phyloP scores from a whole-genome alignment of 2,888 invertebrate species.

The Caenorhabditis angaria region DNA sequence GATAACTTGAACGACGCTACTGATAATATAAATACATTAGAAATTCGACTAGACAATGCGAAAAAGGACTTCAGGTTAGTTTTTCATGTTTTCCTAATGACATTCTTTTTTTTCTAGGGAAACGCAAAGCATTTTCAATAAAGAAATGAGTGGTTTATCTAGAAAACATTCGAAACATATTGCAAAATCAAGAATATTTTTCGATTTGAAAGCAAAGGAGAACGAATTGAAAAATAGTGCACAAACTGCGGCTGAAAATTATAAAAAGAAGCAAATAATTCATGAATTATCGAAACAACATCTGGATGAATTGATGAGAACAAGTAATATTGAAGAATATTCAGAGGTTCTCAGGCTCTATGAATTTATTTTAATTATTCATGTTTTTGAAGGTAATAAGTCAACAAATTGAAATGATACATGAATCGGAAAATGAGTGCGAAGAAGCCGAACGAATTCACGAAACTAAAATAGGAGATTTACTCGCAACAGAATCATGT shows the following conservation, averaged over 20 bases:
- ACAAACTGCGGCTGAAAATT: conserved; percentile 33
- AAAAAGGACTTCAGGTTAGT: conserved; percentile 32
- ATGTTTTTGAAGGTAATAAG: conserved; percentile 17
- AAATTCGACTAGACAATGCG: conserved; percentile 27
- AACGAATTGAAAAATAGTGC: conserved; percentile 21
- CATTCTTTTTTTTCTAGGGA: conserved; percentile 26
- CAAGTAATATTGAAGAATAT: conserved; percentile 20
- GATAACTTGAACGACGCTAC: conserved; percentile 38
- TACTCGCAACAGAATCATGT: conserved; percentile 20
- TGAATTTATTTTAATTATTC: neutral
- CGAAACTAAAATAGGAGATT: conserved; percentile 17
- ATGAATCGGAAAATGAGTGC: conserved; percentile 30
- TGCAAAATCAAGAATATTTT: conserved; percentile 23
- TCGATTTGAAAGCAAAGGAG: conserved; percentile 24
- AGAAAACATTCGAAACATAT: conserved; percentile 33
- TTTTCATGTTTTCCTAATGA: neutral
- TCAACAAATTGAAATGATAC: conserved; percentile 30
- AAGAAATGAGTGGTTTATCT: conserved; percentile 21
- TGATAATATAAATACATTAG: conserved; percentile 33
- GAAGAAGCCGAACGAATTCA: conserved; percentile 23
- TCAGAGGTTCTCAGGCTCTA: conserved; percentile 4
- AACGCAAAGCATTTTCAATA: conserved; percentile 31
- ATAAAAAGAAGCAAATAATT: conserved; percentile 29
- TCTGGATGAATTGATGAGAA: conserved; percentile 17
- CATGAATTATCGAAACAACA: conserved; percentile 31